Base-by-base conservation (phyloP, 2,888 invertebrate species). In the Sinhomidia bicolor region DNA sequence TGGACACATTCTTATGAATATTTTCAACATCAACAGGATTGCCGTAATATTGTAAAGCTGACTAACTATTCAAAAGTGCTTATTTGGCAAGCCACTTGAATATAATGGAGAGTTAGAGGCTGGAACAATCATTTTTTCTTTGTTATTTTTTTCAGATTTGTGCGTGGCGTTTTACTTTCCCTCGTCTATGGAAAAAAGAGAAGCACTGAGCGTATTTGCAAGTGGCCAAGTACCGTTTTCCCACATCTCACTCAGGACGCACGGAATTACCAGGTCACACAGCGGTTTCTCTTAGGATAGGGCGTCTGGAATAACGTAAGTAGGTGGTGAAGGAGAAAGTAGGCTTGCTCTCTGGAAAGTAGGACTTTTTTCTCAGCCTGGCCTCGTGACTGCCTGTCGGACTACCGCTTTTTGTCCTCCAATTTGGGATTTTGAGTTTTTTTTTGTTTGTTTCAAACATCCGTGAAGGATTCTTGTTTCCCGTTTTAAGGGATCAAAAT, bases 121-220 rank as follows among this genome's bases (percentile, higher is more conserved):
- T 80, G 80, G 84, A 84, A 88, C 84, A 88, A 88, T 88, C 44
- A 54, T 88, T 88, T 83, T 74, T 81, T 76, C 32, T 68, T 74
- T 68, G 65, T 32, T 82, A 26, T 57, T 20, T 85, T 44, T 79
- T 60, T 47, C 47, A 54, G 41, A 80, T 41, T 41, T 32, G 78
- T 78, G 54, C 36, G 78, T 78, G 32, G 44, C n/a, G 32, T 6
- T 57, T 6, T 23, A 23, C 7, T 23, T 36, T 36, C 7, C 36
- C 4, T 23, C 17, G 65, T 1, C 1, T 29, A 14, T 10, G 65
- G 20, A 36, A 36, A 32, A 17, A 44, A 60, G 41, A 62, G 23
- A 12, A 29, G 44, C n/a, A 17, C 7, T n/a, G 29, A 68, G 20
- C 7, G 14, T 32, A 62, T 14, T 3, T 36, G 36, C 36, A 7